Conservation (phyloP, 2,113 vertebrate species). For the Xiphias gladius region DNA sequence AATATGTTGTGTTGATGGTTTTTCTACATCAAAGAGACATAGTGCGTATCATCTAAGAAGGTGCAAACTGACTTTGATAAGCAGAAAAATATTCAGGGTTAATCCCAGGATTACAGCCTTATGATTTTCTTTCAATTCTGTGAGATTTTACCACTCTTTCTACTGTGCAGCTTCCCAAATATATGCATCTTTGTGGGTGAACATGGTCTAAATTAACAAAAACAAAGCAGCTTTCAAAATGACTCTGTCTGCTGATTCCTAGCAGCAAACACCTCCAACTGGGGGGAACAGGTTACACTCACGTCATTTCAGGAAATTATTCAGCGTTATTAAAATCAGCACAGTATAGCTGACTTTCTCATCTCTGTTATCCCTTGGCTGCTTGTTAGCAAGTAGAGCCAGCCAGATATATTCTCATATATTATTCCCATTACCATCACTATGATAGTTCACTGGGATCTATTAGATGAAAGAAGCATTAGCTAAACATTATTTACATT, state of each 20-base stretch:
- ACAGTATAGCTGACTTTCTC: constrained; percentile 39
- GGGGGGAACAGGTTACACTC: constrained; percentile 40
- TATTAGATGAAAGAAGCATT: constrained; percentile 8
- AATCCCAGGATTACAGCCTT: constrained; percentile 48
- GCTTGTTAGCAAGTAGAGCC: constrained; percentile 38
- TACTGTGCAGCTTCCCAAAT: constrained; percentile 42
- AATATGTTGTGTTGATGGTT: not conserved
- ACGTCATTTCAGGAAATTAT: constrained; percentile 68
- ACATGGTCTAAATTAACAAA: constrained; percentile 59
- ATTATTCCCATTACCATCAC: constrained; percentile 1
- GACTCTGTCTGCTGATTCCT: constrained; percentile 51
- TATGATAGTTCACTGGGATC: not conserved
- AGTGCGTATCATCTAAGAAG: constrained; percentile 7
- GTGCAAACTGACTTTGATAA: constrained; percentile 33
- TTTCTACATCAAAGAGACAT: constrained; percentile 30
- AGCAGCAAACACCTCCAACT: constrained; percentile 60
- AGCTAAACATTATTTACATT: not conserved
- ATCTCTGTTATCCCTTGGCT: constrained; percentile 36
- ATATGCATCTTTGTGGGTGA: constrained; percentile 60
- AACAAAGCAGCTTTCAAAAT: constrained; percentile 54
- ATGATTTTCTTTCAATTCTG: constrained; percentile 30
- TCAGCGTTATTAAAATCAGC: constrained; percentile 61
- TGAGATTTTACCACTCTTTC: constrained; percentile 31
- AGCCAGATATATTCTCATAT: constrained; percentile 18
- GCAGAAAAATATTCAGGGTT: constrained; percentile 32